phyloP scores from a whole-genome alignment of 2,113 vertebrate genomes.

The Ifrita kowaldi region DNA sequence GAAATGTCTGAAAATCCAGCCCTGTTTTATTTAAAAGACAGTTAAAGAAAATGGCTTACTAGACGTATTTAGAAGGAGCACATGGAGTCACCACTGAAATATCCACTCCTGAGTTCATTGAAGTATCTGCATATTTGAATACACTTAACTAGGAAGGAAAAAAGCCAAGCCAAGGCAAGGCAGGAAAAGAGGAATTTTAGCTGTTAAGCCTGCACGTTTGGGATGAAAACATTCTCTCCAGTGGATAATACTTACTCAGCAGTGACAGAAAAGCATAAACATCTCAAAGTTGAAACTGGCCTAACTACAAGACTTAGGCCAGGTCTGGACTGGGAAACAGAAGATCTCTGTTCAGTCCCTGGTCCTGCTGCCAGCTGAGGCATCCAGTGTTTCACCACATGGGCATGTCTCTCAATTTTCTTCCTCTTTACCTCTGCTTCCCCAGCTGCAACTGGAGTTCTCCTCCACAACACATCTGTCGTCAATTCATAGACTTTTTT shows the following conservation, averaged over 20 bases:
- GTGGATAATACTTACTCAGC: neutral
- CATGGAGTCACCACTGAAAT: neutral
- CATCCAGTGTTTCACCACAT: neutral
- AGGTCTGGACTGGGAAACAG: neutral
- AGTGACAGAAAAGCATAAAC: neutral
- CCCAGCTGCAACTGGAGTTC: neutral
- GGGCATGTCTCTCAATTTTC: neutral
- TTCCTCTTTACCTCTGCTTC: neutral
- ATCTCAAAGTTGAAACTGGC: neutral
- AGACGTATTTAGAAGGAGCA: neutral
- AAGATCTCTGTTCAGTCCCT: neutral
- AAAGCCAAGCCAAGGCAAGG: neutral
- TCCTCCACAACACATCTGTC: neutral
- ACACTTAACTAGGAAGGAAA: neutral
- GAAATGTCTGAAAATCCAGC: neutral
- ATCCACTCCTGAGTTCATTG: neutral
- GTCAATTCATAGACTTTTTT: neutral
- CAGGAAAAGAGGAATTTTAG: neutral
- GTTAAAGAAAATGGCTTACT: neutral
- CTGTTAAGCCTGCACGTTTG: neutral
- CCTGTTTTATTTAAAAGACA: slow-evolving; percentile 14
- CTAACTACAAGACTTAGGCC: neutral
- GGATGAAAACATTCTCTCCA: neutral
- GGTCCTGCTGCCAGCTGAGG: neutral
- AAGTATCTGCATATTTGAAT: slow-evolving; percentile 12